Evolutionary conservation across 2,888 invertebrate genomes (phyloP).

Genomic region (Linyphia triangularis): DNA sequence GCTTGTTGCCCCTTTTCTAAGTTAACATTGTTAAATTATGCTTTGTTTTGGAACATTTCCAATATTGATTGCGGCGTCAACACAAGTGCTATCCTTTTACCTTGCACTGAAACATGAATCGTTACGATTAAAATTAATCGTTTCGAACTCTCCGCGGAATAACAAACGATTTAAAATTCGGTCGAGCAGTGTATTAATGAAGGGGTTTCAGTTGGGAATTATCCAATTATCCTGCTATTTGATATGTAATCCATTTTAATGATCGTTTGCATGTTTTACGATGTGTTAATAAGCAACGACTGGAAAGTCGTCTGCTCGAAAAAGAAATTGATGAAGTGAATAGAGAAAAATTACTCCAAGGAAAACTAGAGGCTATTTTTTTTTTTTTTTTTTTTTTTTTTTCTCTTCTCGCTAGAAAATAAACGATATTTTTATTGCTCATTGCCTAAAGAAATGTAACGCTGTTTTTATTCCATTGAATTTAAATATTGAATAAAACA

Average conservation of each 20-base stretch:
- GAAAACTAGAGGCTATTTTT: conserved; percentile 10
- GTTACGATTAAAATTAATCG: conserved; percentile 48
- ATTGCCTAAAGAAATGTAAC: no score
- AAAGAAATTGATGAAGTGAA: conserved; percentile 8
- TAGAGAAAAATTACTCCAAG: not conserved
- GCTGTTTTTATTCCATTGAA: no score
- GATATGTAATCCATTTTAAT: conserved; percentile 72
- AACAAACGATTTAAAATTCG: conserved; percentile 62
- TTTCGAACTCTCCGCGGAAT: conserved; percentile 44
- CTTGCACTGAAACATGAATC: conserved; percentile 12
- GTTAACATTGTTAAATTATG: no score
- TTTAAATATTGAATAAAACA: no score
- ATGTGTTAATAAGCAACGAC: conserved; percentile 45
- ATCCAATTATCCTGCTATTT: conserved; percentile 46
- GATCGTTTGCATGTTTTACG: conserved; percentile 48
- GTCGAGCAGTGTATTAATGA: conserved; percentile 35
- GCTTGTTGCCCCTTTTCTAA: no score
- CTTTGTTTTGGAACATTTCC: no score
- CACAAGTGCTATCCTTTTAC: conserved; percentile 11
- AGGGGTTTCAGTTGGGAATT: conserved; percentile 29
- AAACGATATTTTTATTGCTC: not conserved
- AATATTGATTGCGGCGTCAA: no score
- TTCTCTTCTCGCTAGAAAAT: not conserved
- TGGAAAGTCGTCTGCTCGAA: conserved; percentile 20
- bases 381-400: no score